Percentiles rank a stretch among this genome's conserved stretches.
These are phyloP conservation scores for Pecten maximus DNA, from an alignment of 2,888 invertebrate genomes.

Conservation along the genomic window DNA sequence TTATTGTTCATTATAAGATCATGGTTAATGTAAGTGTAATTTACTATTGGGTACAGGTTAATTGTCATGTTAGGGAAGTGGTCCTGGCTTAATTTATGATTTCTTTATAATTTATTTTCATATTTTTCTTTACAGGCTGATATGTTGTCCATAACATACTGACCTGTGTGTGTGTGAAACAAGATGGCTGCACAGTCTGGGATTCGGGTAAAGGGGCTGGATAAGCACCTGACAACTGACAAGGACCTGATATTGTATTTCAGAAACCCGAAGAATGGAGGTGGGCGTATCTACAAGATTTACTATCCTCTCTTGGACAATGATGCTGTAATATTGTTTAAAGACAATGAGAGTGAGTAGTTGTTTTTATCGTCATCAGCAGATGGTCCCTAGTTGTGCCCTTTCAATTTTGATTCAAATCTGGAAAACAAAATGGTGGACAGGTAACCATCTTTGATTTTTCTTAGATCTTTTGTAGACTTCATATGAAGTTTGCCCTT, in stretches of 20 bases:
- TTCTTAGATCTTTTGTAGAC: too few relatives aligned
- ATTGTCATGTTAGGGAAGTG: too few relatives aligned
- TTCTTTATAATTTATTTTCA: background rate
- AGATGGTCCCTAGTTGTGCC: too few relatives aligned
- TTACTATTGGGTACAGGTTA: too few relatives aligned
- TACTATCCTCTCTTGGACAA: constrained; percentile 71
- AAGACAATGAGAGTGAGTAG: constrained; percentile 59
- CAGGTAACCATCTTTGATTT: too few relatives aligned
- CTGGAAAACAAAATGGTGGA: too few relatives aligned
- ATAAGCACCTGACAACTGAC: constrained; percentile 3
- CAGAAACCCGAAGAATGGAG: constrained; percentile 61
- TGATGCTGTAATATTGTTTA: constrained; percentile 70
- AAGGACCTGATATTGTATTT: constrained; percentile 65
- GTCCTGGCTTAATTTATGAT: too few relatives aligned
- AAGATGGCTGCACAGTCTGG: constrained; percentile 22
- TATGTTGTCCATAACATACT: background rate
- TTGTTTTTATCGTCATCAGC: background rate
- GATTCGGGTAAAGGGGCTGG: constrained; percentile 42
- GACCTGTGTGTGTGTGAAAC: background rate
- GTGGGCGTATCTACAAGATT: constrained; percentile 62
- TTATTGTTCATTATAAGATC: too few relatives aligned
- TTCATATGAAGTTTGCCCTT: too few relatives aligned
- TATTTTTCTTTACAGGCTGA: background rate
- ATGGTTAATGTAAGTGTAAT: too few relatives aligned
- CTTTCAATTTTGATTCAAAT: too few relatives aligned